These are phyloP conservation scores for Dicranocentrus wangi DNA, from an alignment of 2,888 invertebrate genomes.

Conservation along the genomic window DNA sequence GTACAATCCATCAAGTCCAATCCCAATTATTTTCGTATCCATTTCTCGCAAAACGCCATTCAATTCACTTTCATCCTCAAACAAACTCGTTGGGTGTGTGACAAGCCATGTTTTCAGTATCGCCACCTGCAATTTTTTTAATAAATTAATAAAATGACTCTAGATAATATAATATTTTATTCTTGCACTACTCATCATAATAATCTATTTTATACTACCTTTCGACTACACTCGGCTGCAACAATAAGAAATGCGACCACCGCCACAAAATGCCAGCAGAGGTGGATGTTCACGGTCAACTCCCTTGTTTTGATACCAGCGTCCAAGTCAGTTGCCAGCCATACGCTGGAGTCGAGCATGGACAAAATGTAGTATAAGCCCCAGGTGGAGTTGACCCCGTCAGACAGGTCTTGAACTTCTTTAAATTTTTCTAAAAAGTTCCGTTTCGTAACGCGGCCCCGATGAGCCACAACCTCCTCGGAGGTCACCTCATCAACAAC, in stretches of 20 bases:
- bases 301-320: constrained; percentile 33
- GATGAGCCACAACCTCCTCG: neutral
- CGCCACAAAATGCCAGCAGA: constrained; percentile 13
- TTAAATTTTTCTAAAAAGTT: neutral
- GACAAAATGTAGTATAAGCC: constrained; percentile 33
- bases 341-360: constrained; percentile 26
- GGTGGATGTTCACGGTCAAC: neutral
- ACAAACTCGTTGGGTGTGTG: constrained; percentile 8
- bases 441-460: neutral
- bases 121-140: constrained; percentile 27
- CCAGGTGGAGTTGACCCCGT: constrained; percentile 20
- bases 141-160: too few species aligned
- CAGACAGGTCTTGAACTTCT: constrained; percentile 20
- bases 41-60: constrained; percentile 31
- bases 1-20: constrained; percentile 47
- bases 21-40: constrained; percentile 21
- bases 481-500: constrained; percentile 9
- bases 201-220: too few species aligned
- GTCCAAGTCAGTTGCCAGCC: constrained; percentile 46
- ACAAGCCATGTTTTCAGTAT: constrained; percentile 42
- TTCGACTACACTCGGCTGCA: constrained; percentile 26
- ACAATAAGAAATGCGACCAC: constrained; percentile 5
- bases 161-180: neutral
- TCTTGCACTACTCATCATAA: too few species aligned
- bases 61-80: constrained; percentile 23